Base-by-base conservation (phyloP, 2,888 invertebrate genomes). In the Apoda limacodes region DNA sequence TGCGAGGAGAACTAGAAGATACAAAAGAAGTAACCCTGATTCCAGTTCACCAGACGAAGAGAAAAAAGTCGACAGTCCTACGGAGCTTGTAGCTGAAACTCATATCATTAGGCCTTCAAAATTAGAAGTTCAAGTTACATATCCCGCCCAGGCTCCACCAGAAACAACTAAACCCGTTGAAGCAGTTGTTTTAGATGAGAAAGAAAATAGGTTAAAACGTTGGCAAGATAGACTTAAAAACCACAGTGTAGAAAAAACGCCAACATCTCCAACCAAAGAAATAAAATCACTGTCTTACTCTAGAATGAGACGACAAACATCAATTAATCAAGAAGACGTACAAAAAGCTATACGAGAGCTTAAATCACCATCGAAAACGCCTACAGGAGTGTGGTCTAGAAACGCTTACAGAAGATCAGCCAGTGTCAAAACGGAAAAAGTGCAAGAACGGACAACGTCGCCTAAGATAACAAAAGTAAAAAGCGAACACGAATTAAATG, bases 1-100 rank as follows among this genome's bases (percentile, higher is more conserved):
- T 3, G 86, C 92, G 0, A 82, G 95, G 45, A 82, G 95, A 45
- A 82, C 93, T 45, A 95, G 94, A 1, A 83, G 93, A 35, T 80
- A 94, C 22, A 93, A 92, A 50, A 92, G 92, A 49, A 75, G 87
- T 17, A 83, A 81, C 26, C 78, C 85, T 9, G 85, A 88, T 48
- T 68, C 78, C 5, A 83, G 82, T 52, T 82, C 82, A 13, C 82
- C 82, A 6, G 83, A 84, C 42, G 84, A 85, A 45, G 83, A 84
- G 29, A 76, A 75, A 52, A 72, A 74, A 40, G 64, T 80, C 2
- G 76, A 78, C 2, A 56, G 60, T 13, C 55, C 69, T 4, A 48
- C 61, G 4, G 82, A 82, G 48, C 50, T 82, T 5, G 70, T 82
- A 3, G 81, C 83, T 1, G 85, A 85, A 48, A 82, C 82, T 13